Base-by-base conservation (phyloP, 2,888 invertebrate species). In the Drosophila neotestacea region DNA sequence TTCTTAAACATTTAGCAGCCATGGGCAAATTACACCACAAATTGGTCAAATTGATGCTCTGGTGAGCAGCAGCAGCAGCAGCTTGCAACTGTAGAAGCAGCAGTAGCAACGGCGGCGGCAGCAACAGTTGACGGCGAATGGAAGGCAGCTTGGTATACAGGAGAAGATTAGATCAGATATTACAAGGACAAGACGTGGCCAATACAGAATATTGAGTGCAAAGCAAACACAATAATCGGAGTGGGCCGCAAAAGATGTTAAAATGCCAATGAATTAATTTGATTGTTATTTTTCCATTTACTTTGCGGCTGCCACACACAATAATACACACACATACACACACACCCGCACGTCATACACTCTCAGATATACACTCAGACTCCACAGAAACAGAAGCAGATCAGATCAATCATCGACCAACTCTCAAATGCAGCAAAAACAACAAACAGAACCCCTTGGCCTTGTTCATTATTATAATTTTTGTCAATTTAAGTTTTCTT, bases 11-110 rank as follows among this genome's bases (percentile, higher is more conserved):
- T 30, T 48, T 47, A 83, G 72, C 81, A 92, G 90, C 90, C 92
- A 50, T 93, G 93, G 93, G 88, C 83, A 41, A 88, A 81, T 50
- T 85, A 85, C 50, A 86, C 92, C 63, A 90, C 92, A 55, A 92
- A 92, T 70, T 91, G 91, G 91, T 89, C 88, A 61, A 91, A 91
- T 69, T 91, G 88, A 91, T 89, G 85, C 38, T 68, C 59, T 48
- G 68, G 55, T 42, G 68, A 61, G 30, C 59, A 70, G 22, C 58
- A 76, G 48, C 50, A 28, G 32, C 30, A 58, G 27, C 55, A 68
- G 28, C 54, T 67, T 13, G 30, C 44, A 44, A 44, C 47, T 32
- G 16, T 32, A 54, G 22, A 22, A 22, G 70, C 39, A 48, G 48
- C 55, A 69, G 32, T 39, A 44, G 30, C 42, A 47, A 10, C 63